Evolutionary conservation across 2,113 vertebrate species (phyloP).

Genomic region (Periophthalmodon schlosseri): DNA sequence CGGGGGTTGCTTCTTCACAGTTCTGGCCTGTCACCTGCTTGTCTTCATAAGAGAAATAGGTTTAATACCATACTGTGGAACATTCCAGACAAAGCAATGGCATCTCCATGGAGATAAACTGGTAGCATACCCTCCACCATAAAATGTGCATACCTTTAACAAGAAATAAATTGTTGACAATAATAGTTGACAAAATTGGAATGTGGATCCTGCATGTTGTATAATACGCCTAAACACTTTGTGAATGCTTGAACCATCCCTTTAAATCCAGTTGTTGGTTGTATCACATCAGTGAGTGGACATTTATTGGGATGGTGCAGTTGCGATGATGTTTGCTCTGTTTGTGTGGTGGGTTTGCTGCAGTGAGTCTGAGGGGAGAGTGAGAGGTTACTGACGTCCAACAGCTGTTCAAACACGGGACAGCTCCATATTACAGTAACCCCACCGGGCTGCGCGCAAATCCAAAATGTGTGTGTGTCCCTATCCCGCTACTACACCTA

Average conservation of each 20-base stretch:
- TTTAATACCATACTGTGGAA: too few relatives aligned
- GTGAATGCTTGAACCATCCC: too few relatives aligned
- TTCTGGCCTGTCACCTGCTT: too few relatives aligned
- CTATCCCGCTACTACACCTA: not conserved
- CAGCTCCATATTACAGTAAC: constrained; percentile 66
- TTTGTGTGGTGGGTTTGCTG: constrained; percentile 17
- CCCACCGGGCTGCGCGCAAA: constrained; percentile 54
- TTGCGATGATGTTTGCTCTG: constrained; percentile 11
- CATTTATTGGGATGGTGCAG: not conserved
- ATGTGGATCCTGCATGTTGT: too few relatives aligned
- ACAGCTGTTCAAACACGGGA: constrained; percentile 76
- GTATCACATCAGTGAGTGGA: not conserved
- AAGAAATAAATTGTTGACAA: too few relatives aligned
- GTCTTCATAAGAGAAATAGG: too few relatives aligned
- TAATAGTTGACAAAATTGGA: too few relatives aligned
- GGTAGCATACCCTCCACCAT: too few relatives aligned
- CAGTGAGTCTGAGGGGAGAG: constrained; percentile 53
- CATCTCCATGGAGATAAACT: too few relatives aligned
- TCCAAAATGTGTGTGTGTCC: constrained; percentile 19
- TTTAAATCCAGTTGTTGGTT: not conserved
- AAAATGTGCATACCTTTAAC: too few relatives aligned
- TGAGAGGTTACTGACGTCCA: constrained; percentile 63
- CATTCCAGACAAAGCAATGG: too few relatives aligned
- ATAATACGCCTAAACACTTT: not conserved
- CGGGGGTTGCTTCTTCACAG: too few relatives aligned